A percentile compares a stretch with the other conserved stretches of the same genome.
These are phyloP conservation scores for Erythrocercus mccallii DNA, from an alignment of 2,113 vertebrate species.

Conservation along the genomic window DNA sequence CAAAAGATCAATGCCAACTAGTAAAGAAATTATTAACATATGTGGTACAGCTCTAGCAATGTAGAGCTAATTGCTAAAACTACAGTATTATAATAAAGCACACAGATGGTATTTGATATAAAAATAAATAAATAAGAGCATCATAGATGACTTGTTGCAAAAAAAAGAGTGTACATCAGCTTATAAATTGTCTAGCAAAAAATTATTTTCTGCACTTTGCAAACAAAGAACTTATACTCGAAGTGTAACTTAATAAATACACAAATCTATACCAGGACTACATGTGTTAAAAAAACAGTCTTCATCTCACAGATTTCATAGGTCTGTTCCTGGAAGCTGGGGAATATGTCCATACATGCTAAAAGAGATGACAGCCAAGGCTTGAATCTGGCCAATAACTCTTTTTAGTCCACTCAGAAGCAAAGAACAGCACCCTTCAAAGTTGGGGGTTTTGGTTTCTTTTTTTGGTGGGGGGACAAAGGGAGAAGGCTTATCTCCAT, in stretches of 20 bases:
- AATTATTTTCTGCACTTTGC: neutral
- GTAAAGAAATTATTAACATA: conserved; percentile 9
- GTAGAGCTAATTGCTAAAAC: neutral
- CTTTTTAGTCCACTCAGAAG: neutral
- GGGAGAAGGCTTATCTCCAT: neutral
- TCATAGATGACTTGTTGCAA: neutral
- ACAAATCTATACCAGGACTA: neutral
- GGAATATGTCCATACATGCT: neutral
- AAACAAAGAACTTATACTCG: neutral
- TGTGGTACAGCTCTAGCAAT: neutral
- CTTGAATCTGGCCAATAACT: neutral
- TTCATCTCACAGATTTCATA: neutral
- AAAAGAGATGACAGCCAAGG: neutral
- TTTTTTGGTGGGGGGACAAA: too few species aligned
- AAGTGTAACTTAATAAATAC: neutral
- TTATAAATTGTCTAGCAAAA: neutral
- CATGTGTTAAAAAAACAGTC: neutral
- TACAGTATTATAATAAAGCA: neutral
- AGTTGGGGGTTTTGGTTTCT: too few species aligned
- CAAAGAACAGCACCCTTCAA: neutral
- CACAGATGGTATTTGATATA: neutral
- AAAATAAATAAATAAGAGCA: conserved; percentile 18
- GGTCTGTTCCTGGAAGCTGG: neutral
- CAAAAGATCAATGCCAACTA: neutral
- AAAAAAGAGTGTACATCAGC: neutral